phyloP scores from a whole-genome alignment of 1,140 invertebrate genomes.

The Drosophila pruinosa region DNA sequence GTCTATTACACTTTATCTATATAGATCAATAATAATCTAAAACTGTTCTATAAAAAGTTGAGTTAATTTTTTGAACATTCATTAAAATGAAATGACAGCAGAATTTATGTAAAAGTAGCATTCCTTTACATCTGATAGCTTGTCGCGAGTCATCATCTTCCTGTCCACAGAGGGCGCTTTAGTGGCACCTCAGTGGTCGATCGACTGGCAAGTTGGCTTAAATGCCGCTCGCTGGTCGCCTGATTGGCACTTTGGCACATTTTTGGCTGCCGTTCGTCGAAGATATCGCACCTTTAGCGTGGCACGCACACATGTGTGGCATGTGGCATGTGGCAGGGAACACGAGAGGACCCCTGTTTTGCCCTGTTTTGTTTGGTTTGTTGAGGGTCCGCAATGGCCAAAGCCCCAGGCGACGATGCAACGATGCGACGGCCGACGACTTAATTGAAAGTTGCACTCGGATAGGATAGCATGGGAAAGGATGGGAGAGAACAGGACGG shows the following conservation, averaged over 20 bases:
- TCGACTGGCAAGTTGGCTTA: neutral
- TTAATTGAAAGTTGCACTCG: slow-evolving; percentile 43
- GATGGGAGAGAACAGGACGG: too few species aligned
- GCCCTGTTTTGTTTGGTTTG: too few species aligned
- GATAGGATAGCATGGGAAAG: too few species aligned
- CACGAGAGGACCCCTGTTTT: neutral
- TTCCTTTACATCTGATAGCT: too few species aligned
- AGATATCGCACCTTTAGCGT: slow-evolving; percentile 54
- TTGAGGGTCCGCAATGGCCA: slow-evolving; percentile 14
- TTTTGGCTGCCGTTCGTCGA: slow-evolving; percentile 56
- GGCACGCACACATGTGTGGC: slow-evolving; percentile 27
- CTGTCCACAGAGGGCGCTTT: neutral
- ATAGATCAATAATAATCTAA: too few species aligned
- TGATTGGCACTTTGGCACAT: slow-evolving; percentile 52
- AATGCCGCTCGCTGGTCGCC: neutral
- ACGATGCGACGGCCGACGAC: slow-evolving; percentile 6
- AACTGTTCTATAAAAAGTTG: too few species aligned
- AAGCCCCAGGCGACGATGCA: neutral
- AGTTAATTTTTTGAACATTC: too few species aligned
- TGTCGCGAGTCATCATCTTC: too few species aligned
- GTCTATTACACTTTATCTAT: too few species aligned
- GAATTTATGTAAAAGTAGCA: too few species aligned
- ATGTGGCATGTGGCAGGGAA: slow-evolving; percentile 5
- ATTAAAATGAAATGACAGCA: too few species aligned
- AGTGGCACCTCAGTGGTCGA: neutral